phyloP scores from a whole-genome alignment of 2,888 invertebrate genomes.

The Plusia festucae region DNA sequence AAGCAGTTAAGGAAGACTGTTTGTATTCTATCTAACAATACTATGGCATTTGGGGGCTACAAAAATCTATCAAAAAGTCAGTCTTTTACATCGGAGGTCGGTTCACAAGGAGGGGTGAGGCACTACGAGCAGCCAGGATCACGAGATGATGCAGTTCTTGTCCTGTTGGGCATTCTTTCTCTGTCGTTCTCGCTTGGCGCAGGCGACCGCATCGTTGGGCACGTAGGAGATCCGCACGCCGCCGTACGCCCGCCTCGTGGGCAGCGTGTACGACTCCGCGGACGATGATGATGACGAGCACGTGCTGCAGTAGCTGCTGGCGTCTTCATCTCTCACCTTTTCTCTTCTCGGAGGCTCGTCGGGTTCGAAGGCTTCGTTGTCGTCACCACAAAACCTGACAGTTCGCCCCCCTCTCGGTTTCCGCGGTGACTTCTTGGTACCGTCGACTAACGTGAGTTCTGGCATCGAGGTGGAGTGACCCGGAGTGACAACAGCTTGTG shows the following conservation, averaged over 20 bases:
- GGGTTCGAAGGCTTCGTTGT: slow-evolving; percentile 84
- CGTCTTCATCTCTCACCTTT: slow-evolving; percentile 89
- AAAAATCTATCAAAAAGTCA: slow-evolving; percentile 82
- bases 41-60: slow-evolving; percentile 82
- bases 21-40: slow-evolving; percentile 70
- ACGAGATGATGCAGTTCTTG: slow-evolving; percentile 96
- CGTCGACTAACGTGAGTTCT: slow-evolving; percentile 86
- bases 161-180: slow-evolving; percentile 91
- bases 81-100: slow-evolving; percentile 87
- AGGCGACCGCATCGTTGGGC: slow-evolving; percentile 96
- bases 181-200: slow-evolving; percentile 92
- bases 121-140: slow-evolving; percentile 87
- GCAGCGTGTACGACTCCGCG: slow-evolving; percentile 95
- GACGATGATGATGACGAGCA: slow-evolving; percentile 97
- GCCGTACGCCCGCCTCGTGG: slow-evolving; percentile 95
- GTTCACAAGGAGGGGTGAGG: slow-evolving; percentile 77
- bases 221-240: slow-evolving; percentile 97
- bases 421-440: slow-evolving; percentile 69
- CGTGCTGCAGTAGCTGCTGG: slow-evolving; percentile 95
- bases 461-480: slow-evolving; percentile 88
- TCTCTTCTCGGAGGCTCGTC: slow-evolving; percentile 79
- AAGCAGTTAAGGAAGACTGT: slow-evolving; percentile 65
- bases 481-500: slow-evolving; percentile 86
- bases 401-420: slow-evolving; percentile 81
- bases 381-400: slow-evolving; percentile 85